Base-by-base conservation (phyloP, 2,797 vertebrate species). In the Acomys russatus region DNA sequence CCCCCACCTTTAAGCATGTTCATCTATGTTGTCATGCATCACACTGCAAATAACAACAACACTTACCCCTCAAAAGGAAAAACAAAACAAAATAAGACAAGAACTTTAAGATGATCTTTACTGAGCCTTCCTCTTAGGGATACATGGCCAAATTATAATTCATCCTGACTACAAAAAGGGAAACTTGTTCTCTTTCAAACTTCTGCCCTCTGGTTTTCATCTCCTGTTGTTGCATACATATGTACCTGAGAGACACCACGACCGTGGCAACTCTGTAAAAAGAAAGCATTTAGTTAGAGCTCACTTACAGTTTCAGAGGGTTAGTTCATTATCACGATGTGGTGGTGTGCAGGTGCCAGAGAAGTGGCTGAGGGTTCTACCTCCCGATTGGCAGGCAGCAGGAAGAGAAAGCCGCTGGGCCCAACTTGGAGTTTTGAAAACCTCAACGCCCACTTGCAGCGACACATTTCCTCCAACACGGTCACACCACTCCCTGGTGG, bases 81-180 rank as follows among this genome's bases (percentile, higher is more conserved):
- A 44, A 44, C 44, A 17, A 90, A 61, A 79, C 35, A 85, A 35
- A 54, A 54, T 44, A 85, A 22, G n/a, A 30, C 44, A 86, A 23
- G 66, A 71, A 83, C 93, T 5, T 54, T 77, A 77, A 88, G 38
- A 56, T 83, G 85, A 78, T 83, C 78, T 85, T 91, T 25, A 82
- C 20, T 90, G 83, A 82, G 30, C 70, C 88, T 95, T 95, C 79
- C 80, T 92, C 93, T 91, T 94, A 35, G 66, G 82, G 15, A 61
- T 88, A 1, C 4, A 17, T 91, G 49, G 74, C 56, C 86, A 92
- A 91, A 33, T 92, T 93, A 22, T 93, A 82, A 88, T 91, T 95
- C 96, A 91, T 89, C 51, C 79, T 87, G 94, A 28, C 71, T 76
- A 2, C 68, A 70, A 70, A 56, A 71, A 30, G 3, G 18, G 61